These are phyloP conservation scores for Andricus curvator DNA, from an alignment of 2,888 invertebrate genomes.

Conservation along the genomic window DNA sequence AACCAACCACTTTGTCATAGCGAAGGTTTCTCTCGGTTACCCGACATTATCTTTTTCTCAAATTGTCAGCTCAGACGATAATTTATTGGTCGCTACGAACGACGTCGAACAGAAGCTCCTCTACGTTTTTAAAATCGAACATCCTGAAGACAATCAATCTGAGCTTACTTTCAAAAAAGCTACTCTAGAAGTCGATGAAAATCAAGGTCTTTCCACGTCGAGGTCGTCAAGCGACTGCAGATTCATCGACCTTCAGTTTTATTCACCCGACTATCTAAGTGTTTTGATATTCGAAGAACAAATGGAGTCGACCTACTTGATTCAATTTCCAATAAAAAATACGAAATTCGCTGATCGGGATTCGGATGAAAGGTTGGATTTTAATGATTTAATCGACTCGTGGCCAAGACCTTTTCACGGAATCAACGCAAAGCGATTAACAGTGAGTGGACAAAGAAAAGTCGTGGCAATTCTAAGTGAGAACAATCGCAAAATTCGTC, in stretches of 20 bases:
- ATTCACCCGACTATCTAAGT: slow-evolving; percentile 86
- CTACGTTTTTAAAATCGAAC: slow-evolving; percentile 67
- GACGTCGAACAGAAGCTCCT: slow-evolving; percentile 66
- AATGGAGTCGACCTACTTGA: slow-evolving; percentile 67
- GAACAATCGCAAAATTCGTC: slow-evolving; percentile 87
- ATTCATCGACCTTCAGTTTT: slow-evolving; percentile 87
- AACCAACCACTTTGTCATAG: slow-evolving; percentile 81
- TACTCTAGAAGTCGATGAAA: slow-evolving; percentile 65
- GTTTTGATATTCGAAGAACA: slow-evolving; percentile 79
- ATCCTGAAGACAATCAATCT: slow-evolving; percentile 42
- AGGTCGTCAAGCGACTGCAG: slow-evolving; percentile 65
- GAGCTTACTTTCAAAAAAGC: slow-evolving; percentile 61
- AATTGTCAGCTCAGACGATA: slow-evolving; percentile 64
- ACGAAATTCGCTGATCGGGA: slow-evolving; percentile 52
- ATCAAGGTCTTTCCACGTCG: slow-evolving; percentile 63
- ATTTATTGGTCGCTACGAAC: slow-evolving; percentile 68
- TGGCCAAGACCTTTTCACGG: slow-evolving; percentile 72
- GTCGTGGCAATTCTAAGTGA: slow-evolving; percentile 92
- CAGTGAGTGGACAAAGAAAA: slow-evolving; percentile 91
- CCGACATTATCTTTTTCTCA: slow-evolving; percentile 65
- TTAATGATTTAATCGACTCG: slow-evolving; percentile 65
- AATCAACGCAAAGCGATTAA: slow-evolving; percentile 81
- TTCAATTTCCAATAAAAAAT: slow-evolving; percentile 70
- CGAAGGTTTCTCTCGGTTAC: slow-evolving; percentile 59
- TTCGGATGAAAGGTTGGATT: slow-evolving; percentile 59